A percentile compares a stretch with the other conserved stretches of the same genome.
Evolutionary conservation across 2,797 vertebrate genomes (phyloP).

Genomic region (Halcyon chelicuti): DNA sequence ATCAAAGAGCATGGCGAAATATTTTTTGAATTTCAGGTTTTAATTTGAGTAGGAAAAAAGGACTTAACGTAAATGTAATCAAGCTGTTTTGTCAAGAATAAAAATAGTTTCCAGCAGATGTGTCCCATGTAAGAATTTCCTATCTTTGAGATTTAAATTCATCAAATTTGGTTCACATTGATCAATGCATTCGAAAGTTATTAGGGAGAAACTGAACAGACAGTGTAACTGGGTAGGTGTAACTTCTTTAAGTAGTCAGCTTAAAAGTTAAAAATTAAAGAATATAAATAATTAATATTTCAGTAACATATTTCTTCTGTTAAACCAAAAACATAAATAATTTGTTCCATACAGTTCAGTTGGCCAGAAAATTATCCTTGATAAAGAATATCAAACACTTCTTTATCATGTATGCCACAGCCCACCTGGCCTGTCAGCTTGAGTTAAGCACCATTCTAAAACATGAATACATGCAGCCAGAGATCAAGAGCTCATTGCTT

Average conservation of each 20-base stretch:
- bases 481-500: not conserved
- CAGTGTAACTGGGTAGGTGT: not conserved
- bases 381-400: conserved; percentile 43
- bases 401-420: conserved; percentile 5
- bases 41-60: conserved; percentile 46
- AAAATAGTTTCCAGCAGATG: conserved; percentile 42
- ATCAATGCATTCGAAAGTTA: not conserved
- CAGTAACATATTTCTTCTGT: not conserved
- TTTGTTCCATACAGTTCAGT: not conserved
- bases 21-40: conserved; percentile 58
- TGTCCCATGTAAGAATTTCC: not conserved
- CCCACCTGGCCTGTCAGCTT: not conserved
- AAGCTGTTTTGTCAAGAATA: conserved; percentile 63
- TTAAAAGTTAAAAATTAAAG: not conserved
- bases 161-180: not conserved
- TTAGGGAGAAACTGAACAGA: not conserved
- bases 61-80: conserved; percentile 53
- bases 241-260: not conserved
- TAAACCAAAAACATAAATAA: not conserved
- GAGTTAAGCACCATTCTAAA: not conserved
- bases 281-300: not conserved
- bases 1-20: conserved; percentile 45
- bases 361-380: not conserved
- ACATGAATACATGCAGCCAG: not conserved
- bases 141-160: conserved; percentile 8